These are phyloP conservation scores for Eospalax fontanierii DNA, from an alignment of 2,797 vertebrate species.

Conservation along the genomic window DNA sequence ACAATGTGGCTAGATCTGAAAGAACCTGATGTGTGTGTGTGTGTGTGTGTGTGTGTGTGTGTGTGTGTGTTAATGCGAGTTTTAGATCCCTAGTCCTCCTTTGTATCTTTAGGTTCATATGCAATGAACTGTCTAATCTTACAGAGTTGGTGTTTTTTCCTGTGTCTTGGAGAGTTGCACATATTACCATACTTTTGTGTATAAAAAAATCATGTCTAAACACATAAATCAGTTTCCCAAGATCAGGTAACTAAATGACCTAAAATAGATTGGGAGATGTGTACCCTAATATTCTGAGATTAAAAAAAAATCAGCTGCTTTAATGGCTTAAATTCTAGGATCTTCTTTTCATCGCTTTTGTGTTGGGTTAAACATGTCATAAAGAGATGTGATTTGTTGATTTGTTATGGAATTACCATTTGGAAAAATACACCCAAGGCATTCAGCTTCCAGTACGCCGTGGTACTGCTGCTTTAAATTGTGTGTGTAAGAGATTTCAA, in stretches of 20 bases:
- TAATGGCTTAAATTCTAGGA: slow-evolving; percentile 69
- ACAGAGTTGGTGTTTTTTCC: slow-evolving; percentile 12
- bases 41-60: background rate
- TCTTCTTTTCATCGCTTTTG: slow-evolving; percentile 81
- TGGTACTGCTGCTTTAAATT: slow-evolving; percentile 80
- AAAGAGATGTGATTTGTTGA: slow-evolving; percentile 77
- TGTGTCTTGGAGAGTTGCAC: background rate
- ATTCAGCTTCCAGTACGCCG: slow-evolving; percentile 72
- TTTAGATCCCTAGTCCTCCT: background rate
- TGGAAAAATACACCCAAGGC: slow-evolving; percentile 76
- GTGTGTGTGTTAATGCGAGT: slow-evolving; percentile 14
- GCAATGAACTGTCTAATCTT: slow-evolving; percentile 19
- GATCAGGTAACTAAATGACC: slow-evolving; percentile 37
- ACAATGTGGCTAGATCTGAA: background rate
- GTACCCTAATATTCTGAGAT: slow-evolving; percentile 53
- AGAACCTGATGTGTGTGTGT: slow-evolving; percentile 58
- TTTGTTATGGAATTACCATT: slow-evolving; percentile 82
- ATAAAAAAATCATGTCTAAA: slow-evolving; percentile 6
- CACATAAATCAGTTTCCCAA: background rate
- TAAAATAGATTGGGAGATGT: slow-evolving; percentile 14
- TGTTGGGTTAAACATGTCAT: slow-evolving; percentile 77
- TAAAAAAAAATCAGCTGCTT: slow-evolving; percentile 60
- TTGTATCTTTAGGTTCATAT: slow-evolving; percentile 14
- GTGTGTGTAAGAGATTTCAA: slow-evolving; percentile 69
- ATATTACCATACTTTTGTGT: background rate